A percentile compares a stretch with the other conserved stretches of the same genome.
phyloP scores from a whole-genome alignment of 2,888 invertebrate species.

The Drosophila bunnanda region DNA sequence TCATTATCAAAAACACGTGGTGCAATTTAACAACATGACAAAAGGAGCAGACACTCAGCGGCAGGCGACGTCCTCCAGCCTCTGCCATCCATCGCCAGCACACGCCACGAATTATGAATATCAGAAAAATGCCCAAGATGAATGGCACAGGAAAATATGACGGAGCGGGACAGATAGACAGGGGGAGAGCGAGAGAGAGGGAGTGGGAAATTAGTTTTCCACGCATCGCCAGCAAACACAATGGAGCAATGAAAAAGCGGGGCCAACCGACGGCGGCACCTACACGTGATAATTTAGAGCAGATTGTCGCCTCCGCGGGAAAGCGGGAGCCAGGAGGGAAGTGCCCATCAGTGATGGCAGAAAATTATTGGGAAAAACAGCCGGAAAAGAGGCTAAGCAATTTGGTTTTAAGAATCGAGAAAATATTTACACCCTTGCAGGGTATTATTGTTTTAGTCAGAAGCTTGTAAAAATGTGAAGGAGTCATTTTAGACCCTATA shows the following conservation, averaged over 20 bases:
- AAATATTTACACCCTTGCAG: not conserved
- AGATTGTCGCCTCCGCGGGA: slow-evolving; percentile 72
- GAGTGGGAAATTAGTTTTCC: slow-evolving; percentile 83
- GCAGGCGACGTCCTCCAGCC: not conserved
- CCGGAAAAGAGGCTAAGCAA: not conserved
- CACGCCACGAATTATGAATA: slow-evolving; percentile 78
- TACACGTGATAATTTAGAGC: slow-evolving; percentile 82
- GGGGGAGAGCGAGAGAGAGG: slow-evolving; percentile 5
- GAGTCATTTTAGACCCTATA: too few relatives aligned
- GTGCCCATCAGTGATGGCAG: not conserved
- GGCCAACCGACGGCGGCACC: slow-evolving; percentile 59
- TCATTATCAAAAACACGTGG: slow-evolving; percentile 85
- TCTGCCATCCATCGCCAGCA: slow-evolving; percentile 35
- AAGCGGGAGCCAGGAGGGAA: not conserved
- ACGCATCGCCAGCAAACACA: slow-evolving; percentile 83
- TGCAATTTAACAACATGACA: slow-evolving; percentile 77
- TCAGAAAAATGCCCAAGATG: slow-evolving; percentile 66
- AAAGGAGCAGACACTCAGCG: slow-evolving; percentile 28
- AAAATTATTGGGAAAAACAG: not conserved
- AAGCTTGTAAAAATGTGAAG: too few relatives aligned
- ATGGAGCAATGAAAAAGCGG: slow-evolving; percentile 75
- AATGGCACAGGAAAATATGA: slow-evolving; percentile 65
- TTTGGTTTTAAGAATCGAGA: not conserved
- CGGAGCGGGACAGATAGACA: slow-evolving; percentile 6
- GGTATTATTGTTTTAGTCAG: not conserved